Evolutionary conservation across 2,113 vertebrate genomes (phyloP).

Genomic region (Perognathus longimembris): DNA sequence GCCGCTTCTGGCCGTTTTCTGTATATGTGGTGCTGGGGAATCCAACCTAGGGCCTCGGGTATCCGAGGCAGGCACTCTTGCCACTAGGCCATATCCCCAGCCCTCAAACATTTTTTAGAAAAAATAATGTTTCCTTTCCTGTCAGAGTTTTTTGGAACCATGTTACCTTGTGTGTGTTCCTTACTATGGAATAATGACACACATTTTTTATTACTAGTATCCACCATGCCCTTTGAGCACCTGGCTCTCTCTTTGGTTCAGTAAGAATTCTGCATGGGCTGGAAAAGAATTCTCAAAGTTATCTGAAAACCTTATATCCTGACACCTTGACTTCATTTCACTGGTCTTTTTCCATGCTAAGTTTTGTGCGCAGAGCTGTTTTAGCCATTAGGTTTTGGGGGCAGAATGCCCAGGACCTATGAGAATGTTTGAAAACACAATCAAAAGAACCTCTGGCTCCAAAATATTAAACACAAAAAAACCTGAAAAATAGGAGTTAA

Average conservation of each 20-base stretch:
- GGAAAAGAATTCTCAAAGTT: background rate
- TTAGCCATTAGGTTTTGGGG: conserved; percentile 13
- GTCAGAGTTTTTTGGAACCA: background rate
- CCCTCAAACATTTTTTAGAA: no score
- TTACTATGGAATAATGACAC: background rate
- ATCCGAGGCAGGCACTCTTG: no score
- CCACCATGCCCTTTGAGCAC: background rate
- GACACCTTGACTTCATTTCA: conserved; percentile 37
- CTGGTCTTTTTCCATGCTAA: background rate
- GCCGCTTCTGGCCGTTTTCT: no score
- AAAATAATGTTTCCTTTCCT: background rate
- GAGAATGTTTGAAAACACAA: conserved; percentile 14
- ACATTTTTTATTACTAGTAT: background rate
- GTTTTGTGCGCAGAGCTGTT: conserved; percentile 30
- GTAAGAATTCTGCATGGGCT: background rate
- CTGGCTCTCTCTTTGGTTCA: background rate
- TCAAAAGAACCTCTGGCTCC: background rate
- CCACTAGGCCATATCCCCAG: no score
- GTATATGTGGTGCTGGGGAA: no score
- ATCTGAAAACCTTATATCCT: background rate
- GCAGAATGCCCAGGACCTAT: conserved; percentile 21
- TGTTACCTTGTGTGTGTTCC: background rate
- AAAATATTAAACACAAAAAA: conserved; percentile 26
- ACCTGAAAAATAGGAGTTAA: conserved; percentile 46
- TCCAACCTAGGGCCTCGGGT: no score